Conservation (phyloP, 2,797 vertebrate species). For the Poeciliopsis gracilis region DNA sequence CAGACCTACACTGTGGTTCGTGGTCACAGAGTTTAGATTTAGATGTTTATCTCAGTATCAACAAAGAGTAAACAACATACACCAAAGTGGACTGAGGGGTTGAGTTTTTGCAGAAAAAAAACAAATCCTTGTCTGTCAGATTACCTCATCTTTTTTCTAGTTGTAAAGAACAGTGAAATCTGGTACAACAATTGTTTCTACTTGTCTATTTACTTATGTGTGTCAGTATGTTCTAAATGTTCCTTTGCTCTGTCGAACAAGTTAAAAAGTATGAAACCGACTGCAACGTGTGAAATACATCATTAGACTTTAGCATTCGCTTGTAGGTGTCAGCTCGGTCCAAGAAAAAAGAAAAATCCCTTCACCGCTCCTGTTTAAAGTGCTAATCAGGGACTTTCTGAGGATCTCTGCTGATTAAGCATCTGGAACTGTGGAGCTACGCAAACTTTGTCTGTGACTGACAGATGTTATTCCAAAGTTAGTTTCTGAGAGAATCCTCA, state of each 20-base stretch:
- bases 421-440: slow-evolving; percentile 24
- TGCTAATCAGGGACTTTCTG: slow-evolving; percentile 7
- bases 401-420: slow-evolving; percentile 23
- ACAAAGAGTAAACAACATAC: slow-evolving; percentile 71
- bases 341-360: not conserved
- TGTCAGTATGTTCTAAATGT: not conserved
- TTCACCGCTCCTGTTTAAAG: not conserved
- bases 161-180: slow-evolving; percentile 35
- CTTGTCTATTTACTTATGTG: not conserved
- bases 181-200: slow-evolving; percentile 26
- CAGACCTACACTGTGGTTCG: slow-evolving; percentile 56
- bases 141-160: slow-evolving; percentile 53
- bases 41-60: slow-evolving; percentile 60
- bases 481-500: slow-evolving; percentile 58
- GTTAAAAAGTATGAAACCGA: not conserved
- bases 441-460: slow-evolving; percentile 52
- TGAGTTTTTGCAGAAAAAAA: not conserved
- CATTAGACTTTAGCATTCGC: not conserved
- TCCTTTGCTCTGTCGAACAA: not conserved
- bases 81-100: slow-evolving; percentile 50
- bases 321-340: not conserved
- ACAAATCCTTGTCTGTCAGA: slow-evolving; percentile 38
- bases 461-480: slow-evolving; percentile 64
- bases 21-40: slow-evolving; percentile 65
- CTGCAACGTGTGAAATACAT: not conserved